Evolutionary conservation across 2,797 vertebrate species (phyloP).

Genomic region (Alfaro cultratus): DNA sequence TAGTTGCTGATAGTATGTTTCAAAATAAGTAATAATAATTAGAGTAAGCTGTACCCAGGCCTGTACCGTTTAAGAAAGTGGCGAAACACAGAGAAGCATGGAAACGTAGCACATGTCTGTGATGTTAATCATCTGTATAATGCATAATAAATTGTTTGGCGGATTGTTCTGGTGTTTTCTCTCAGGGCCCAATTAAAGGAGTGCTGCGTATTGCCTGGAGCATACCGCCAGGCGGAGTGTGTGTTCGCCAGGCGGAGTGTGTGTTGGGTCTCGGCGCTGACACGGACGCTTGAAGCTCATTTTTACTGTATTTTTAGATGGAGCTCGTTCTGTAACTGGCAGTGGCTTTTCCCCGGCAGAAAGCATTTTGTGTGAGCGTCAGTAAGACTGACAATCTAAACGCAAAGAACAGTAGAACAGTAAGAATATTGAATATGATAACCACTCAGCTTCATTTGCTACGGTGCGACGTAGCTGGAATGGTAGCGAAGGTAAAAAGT

Average conservation of each 20-base stretch:
- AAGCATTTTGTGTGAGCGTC: not conserved
- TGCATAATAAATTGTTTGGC: slow-evolving; percentile 74
- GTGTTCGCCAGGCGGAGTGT: not conserved
- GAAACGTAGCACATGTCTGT: slow-evolving; percentile 58
- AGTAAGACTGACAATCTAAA: not conserved
- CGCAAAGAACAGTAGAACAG: not conserved
- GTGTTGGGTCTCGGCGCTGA: slow-evolving; percentile 42
- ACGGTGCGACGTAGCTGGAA: not conserved
- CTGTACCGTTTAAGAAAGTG: not conserved
- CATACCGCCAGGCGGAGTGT: slow-evolving; percentile 6
- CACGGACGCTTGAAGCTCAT: slow-evolving; percentile 53
- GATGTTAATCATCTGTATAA: slow-evolving; percentile 78
- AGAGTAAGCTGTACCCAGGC: not conserved
- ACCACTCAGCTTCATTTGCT: not conserved
- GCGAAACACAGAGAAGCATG: slow-evolving; percentile 20
- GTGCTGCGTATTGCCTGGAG: slow-evolving; percentile 54
- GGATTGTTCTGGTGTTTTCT: slow-evolving; percentile 78
- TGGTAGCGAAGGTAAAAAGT: not conserved
- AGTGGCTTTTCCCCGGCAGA: slow-evolving; percentile 27
- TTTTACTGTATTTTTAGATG: slow-evolving; percentile 48
- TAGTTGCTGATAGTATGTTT: not conserved
- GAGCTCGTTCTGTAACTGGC: slow-evolving; percentile 18
- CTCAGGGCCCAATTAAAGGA: slow-evolving; percentile 80
- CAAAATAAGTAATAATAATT: not conserved
- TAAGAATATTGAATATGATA: not conserved